These are phyloP conservation scores for Acromyrmex heyeri DNA, from an alignment of 1,140 invertebrate genomes.

Conservation along the genomic window DNA sequence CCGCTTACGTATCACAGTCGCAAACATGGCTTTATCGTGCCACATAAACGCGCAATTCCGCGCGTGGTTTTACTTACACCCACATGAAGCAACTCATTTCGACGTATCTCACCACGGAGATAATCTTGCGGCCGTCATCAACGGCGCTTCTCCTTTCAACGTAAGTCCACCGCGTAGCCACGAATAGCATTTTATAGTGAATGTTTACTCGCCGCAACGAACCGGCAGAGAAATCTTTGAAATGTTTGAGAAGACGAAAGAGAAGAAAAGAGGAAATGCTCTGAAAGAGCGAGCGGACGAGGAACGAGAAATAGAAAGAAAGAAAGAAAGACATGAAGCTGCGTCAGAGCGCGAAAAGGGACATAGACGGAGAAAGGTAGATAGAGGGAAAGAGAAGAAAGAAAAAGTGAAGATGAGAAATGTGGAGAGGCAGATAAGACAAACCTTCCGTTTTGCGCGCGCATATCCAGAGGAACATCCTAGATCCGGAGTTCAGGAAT, in stretches of 20 bases:
- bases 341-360: slow-evolving; percentile 26
- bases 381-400: neutral
- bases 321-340: slow-evolving; percentile 11
- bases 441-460: slow-evolving; percentile 61
- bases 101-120: slow-evolving; percentile 26
- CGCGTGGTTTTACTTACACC: slow-evolving; percentile 24
- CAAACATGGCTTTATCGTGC: neutral
- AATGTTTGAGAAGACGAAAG: slow-evolving; percentile 38
- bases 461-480: slow-evolving; percentile 62
- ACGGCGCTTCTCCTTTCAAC: slow-evolving; percentile 40
- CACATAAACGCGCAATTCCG: slow-evolving; percentile 27
- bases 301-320: neutral
- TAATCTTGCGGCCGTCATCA: slow-evolving; percentile 53
- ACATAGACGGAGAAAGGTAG: slow-evolving; percentile 10
- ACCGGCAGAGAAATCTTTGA: slow-evolving; percentile 37
- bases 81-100: neutral
- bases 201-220: slow-evolving; percentile 60
- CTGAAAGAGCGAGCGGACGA: neutral
- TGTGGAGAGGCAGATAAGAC: slow-evolving; percentile 64
- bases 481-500: slow-evolving; percentile 62
- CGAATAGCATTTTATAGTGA: slow-evolving; percentile 45
- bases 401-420: slow-evolving; percentile 67
- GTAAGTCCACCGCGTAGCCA: slow-evolving; percentile 42
- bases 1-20: slow-evolving; percentile 8
- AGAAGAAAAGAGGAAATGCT: neutral